Conservation (phyloP, 2,888 invertebrate genomes). For the Eupithecia tripunctaria region DNA sequence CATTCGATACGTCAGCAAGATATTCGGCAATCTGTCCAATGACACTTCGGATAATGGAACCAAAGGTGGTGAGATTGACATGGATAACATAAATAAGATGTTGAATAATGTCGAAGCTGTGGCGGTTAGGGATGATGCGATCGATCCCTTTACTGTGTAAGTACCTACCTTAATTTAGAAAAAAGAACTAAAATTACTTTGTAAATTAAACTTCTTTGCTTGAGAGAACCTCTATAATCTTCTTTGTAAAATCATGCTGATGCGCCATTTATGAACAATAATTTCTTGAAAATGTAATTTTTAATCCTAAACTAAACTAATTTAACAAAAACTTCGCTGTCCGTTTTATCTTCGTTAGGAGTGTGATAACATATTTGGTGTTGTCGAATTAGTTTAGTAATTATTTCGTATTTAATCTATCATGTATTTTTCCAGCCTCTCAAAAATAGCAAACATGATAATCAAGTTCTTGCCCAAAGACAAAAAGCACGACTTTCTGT, state of each 20-base stretch:
- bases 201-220: no score
- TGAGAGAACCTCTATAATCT: no score
- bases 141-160: conserved; percentile 72
- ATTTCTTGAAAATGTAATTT: no score
- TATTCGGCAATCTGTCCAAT: conserved; percentile 51
- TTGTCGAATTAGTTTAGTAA: no score
- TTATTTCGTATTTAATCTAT: not conserved
- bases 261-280: no score
- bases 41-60: conserved; percentile 33
- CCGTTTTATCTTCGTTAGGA: no score
- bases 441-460: conserved; percentile 64
- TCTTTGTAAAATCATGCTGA: no score
- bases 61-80: conserved; percentile 29
- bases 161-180: conserved; percentile 46
- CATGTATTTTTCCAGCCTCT: conserved; percentile 60
- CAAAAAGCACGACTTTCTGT: conserved; percentile 65
- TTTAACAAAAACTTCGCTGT: no score
- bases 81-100: conserved; percentile 51
- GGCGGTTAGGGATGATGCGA: conserved; percentile 44
- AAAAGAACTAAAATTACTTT: no score
- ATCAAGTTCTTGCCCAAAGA: conserved; percentile 65
- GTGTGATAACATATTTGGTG: no score
- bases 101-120: conserved; percentile 57
- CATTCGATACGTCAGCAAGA: conserved; percentile 64
- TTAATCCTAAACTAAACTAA: no score